A percentile compares a stretch with the other conserved stretches of the same genome.
Conservation (phyloP, 2,113 vertebrate species). For the Halichoeres trimaculatus region DNA sequence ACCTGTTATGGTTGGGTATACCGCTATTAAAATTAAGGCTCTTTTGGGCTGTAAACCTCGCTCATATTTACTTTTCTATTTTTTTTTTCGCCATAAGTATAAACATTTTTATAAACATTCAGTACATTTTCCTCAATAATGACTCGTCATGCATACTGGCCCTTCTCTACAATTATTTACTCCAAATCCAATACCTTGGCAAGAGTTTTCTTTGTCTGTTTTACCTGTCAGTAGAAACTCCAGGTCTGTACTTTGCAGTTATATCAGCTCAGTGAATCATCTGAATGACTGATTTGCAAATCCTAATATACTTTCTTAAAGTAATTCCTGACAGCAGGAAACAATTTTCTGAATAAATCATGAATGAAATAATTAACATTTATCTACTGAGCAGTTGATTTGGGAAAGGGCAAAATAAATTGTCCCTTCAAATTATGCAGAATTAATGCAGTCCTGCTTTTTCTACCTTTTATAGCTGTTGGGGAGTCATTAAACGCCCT, state of each 20-base stretch:
- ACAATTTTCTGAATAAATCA: background rate
- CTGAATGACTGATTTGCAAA: background rate
- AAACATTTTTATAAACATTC: too few relatives aligned
- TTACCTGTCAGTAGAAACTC: too few relatives aligned
- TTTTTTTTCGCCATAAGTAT: too few relatives aligned
- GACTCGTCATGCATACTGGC: too few relatives aligned
- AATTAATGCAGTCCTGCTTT: background rate
- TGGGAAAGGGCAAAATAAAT: background rate
- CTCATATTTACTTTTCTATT: too few relatives aligned
- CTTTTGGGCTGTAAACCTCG: too few relatives aligned
- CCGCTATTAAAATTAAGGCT: too few relatives aligned
- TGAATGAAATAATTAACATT: background rate
- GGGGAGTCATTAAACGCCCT: background rate
- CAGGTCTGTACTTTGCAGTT: background rate
- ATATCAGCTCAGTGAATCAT: background rate
- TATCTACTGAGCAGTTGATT: background rate
- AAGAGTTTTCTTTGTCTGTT: too few relatives aligned
- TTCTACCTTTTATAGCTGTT: background rate
- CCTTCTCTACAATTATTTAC: too few relatives aligned
- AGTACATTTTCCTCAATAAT: too few relatives aligned
- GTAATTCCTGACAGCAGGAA: background rate
- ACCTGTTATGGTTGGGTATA: too few relatives aligned
- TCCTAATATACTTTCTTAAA: background rate
- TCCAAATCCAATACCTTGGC: too few relatives aligned
- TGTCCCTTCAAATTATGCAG: slow-evolving; percentile 1